These are phyloP conservation scores for Argopecten irradians DNA, from an alignment of 1,140 invertebrate species.

Conservation along the genomic window DNA sequence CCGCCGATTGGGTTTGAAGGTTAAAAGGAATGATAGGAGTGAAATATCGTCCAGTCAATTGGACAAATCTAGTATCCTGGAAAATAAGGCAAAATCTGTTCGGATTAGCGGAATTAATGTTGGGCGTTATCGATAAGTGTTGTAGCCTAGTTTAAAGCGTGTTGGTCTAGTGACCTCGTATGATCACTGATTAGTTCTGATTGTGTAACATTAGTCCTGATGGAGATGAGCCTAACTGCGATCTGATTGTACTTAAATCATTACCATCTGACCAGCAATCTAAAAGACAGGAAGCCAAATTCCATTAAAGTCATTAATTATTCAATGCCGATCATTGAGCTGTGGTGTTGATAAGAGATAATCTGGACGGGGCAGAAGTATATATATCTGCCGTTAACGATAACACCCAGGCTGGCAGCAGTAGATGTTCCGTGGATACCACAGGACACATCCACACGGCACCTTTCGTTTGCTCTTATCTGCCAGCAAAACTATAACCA, in stretches of 20 bases:
- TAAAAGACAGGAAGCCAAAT: not conserved
- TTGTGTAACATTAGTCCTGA: not conserved
- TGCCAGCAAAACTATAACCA: too few relatives aligned
- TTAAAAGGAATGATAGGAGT: not conserved
- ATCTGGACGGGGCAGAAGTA: not conserved
- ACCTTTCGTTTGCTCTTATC: too few relatives aligned
- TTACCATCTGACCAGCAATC: not conserved
- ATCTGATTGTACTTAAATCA: not conserved
- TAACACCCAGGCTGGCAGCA: too few relatives aligned
- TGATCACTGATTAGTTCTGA: not conserved
- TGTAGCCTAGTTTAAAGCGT: not conserved
- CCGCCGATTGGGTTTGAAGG: not conserved
- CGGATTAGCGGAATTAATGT: not conserved
- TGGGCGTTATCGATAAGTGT: not conserved
- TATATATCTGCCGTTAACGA: not conserved
- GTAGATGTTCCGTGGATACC: too few relatives aligned
- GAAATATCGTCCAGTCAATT: not conserved
- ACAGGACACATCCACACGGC: too few relatives aligned
- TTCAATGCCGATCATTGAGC: not conserved
- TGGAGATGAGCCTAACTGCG: not conserved
- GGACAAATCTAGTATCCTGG: not conserved
- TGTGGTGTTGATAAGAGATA: not conserved
- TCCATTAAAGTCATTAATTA: not conserved
- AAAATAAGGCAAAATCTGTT: not conserved
- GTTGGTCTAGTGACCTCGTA: not conserved